A percentile compares a stretch with the other conserved stretches of the same genome.
phyloP scores from a whole-genome alignment of 35 echinoderm and acorn worm species.

The Ophiothrix spiculata region DNA sequence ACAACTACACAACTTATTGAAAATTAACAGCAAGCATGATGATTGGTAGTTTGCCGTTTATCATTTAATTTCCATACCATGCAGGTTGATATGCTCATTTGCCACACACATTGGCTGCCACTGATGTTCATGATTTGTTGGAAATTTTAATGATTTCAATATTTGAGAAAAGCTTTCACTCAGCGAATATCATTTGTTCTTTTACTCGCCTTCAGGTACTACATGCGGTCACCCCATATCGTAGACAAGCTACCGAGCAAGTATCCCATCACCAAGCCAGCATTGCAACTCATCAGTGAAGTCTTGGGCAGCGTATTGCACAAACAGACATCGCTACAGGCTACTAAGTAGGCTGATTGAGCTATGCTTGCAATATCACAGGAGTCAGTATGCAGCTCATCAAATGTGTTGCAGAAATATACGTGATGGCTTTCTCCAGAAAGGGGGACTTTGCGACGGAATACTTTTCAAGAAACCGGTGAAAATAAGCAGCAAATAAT shows the following conservation, averaged over 20 bases:
- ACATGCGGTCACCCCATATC: conserved; percentile 91
- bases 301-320: conserved; percentile 83
- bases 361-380: conserved; percentile 30
- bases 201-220: conserved; percentile 60
- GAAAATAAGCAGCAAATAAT: too few relatives aligned
- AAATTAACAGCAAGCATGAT: background rate
- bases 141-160: too few relatives aligned
- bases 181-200: background rate
- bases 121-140: too few relatives aligned
- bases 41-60: too few relatives aligned
- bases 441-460: too few relatives aligned
- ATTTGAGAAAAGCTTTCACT: background rate
- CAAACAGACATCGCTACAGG: conserved; percentile 34
- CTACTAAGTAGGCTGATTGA: background rate
- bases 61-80: too few relatives aligned
- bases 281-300: conserved; percentile 77
- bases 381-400: too few relatives aligned
- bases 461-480: too few relatives aligned
- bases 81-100: background rate
- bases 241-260: conserved; percentile 65
- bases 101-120: too few relatives aligned
- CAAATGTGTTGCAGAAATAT: too few relatives aligned
- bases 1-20: background rate
- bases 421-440: too few relatives aligned
- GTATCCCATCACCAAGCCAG: conserved; percentile 79